Conservation (phyloP, 2,888 invertebrate genomes). For the Himalopsyche japonica region DNA sequence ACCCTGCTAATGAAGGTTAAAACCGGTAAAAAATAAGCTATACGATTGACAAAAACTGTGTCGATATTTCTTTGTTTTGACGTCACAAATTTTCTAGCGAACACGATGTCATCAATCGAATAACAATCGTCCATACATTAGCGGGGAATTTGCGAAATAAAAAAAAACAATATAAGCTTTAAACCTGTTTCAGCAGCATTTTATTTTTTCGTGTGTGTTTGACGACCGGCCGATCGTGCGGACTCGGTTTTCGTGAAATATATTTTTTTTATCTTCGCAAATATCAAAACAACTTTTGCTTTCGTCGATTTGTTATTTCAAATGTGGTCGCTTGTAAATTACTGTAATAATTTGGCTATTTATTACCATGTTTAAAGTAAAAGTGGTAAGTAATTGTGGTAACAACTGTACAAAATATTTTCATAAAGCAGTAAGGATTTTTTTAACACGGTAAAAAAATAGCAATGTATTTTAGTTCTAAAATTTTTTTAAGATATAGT, state of each 20-base stretch:
- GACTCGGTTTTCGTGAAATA: neutral
- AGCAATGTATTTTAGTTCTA: no score
- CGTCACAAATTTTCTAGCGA: neutral
- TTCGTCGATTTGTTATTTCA: neutral
- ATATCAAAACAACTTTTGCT: conserved; percentile 11
- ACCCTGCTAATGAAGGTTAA: no score
- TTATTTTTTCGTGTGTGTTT: neutral
- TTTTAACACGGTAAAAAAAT: no score
- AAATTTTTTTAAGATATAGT: no score
- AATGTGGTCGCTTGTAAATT: neutral
- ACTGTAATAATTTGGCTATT: neutral
- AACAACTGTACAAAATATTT: neutral
- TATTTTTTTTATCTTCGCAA: neutral
- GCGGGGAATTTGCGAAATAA: neutral
- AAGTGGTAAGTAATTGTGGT: neutral
- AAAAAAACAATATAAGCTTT: neutral
- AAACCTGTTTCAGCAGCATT: neutral
- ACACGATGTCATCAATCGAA: neutral
- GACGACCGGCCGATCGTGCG: neutral
- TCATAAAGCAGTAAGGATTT: neutral
- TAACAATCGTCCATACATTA: neutral
- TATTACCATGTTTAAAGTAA: neutral
- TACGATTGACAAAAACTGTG: no score
- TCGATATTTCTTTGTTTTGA: no score
- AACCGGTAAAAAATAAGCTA: no score